Evolutionary conservation across 2,888 invertebrate genomes (phyloP), one percentile per base, ranked within the genome.

Genomic region (Polyploca ridens): DNA sequence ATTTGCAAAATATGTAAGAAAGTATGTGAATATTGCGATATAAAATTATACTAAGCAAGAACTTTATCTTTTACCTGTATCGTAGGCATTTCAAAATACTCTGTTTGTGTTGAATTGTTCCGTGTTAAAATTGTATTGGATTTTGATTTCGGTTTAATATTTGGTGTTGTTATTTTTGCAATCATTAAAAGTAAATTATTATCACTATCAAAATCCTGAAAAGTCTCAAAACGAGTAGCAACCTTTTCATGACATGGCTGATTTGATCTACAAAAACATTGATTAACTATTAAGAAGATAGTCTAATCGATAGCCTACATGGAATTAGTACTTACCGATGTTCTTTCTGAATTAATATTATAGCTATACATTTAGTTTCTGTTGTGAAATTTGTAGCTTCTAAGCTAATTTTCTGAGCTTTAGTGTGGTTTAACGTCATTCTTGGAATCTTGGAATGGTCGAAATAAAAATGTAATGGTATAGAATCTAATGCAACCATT

Each of bases 401-500:
- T 16, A 76, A 8, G 46, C 62, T 49, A 35, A 76, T 63, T 61
- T 75, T 74, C 58, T 78, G 69, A 11, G 75, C 66, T 41, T 46
- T 63, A n/a, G n/a, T 65, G 16, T 65, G 60, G 33, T 67, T 65
- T 10, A 82, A 64, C n/a, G 64, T 62, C 19, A 72, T 63, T 66
- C 72, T 77, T 33, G 91, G 90, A 0, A 94, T 83, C 78, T 93
- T 93, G 1, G 94, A 90, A 77, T 95, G 95, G 73, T 95, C 95
- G 73, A 95, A 95, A 66, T 92, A 84, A 69, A 95, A 95, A 78
- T 95, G 95, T 59, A 91, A 87, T 16, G 91, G 87, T 5, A 95
- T 78, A 0, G 95, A 92, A 41, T 94, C 92, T 60, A 94, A 87
- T 0, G 95, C 94, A 6, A 95, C 90, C 65, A 91, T 94, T 68